phyloP scores from a whole-genome alignment of 1,140 invertebrate genomes.

The Orius insidiosus region DNA sequence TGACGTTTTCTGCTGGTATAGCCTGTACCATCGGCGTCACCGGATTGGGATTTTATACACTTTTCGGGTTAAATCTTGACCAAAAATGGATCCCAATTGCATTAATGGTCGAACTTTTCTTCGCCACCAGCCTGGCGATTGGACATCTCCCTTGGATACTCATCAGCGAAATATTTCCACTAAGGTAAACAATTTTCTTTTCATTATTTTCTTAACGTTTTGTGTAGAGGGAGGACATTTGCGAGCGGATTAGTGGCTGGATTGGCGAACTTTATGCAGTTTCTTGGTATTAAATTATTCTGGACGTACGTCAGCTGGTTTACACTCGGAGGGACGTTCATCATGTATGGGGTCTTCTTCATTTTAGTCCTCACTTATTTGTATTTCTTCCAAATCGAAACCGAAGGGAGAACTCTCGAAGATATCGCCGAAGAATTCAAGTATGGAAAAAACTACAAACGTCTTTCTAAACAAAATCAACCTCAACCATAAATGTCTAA shows the following conservation, averaged over 20 bases:
- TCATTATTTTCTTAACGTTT: too few species aligned
- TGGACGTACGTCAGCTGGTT: background rate
- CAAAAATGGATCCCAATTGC: constrained; percentile 17
- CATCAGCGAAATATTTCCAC: constrained; percentile 19
- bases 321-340: constrained; percentile 7
- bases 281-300: constrained; percentile 12
- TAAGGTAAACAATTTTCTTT: too few species aligned
- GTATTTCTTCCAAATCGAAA: constrained; percentile 21
- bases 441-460: background rate
- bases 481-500: too few species aligned
- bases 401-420: constrained; percentile 20
- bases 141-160: constrained; percentile 19
- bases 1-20: constrained; percentile 22
- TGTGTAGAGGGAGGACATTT: constrained; percentile 10
- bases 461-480: too few species aligned
- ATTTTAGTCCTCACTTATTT: constrained; percentile 18
- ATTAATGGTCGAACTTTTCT: constrained; percentile 17
- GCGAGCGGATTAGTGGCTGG: constrained; percentile 10
- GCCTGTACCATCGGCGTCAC: constrained; percentile 16
- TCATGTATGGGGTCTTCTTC: constrained; percentile 11
- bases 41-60: constrained; percentile 11
- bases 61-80: constrained; percentile 1
- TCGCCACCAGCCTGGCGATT: constrained; percentile 17
- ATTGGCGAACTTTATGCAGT: constrained; percentile 7
- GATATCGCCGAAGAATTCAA: constrained; percentile 19